Evolutionary conservation across 2,888 invertebrate species (phyloP).

Genomic region (Stratiomys singularior): DNA sequence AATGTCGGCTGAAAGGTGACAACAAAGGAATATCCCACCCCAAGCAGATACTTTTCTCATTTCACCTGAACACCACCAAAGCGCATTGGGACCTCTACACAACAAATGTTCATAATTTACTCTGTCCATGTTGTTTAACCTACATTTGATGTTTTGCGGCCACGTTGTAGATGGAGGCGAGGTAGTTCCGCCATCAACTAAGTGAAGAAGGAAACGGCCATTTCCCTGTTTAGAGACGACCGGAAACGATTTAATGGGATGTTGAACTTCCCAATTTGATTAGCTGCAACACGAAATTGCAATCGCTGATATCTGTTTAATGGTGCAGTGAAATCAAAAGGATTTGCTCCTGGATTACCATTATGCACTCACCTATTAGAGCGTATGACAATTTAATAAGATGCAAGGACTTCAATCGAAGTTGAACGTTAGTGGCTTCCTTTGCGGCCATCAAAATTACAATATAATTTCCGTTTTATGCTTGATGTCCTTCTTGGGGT

Average conservation of each 20-base stretch:
- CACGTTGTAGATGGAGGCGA: neutral
- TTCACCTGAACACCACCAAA: neutral
- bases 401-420: neutral
- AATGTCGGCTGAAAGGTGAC: neutral
- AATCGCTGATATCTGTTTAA: neutral
- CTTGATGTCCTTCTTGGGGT: neutral
- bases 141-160: neutral
- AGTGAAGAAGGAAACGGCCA: neutral
- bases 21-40: neutral
- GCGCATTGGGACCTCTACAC: neutral
- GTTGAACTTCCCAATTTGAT: neutral
- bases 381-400: neutral
- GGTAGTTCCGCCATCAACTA: no score
- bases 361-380: neutral
- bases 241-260: neutral
- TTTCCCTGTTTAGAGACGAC: neutral
- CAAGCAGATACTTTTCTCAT: neutral
- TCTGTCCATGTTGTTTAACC: neutral
- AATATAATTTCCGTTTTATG: neutral
- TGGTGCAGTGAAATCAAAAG: neutral
- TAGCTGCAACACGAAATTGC: neutral
- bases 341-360: neutral
- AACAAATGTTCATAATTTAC: neutral
- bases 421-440: neutral
- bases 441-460: neutral